Evolutionary conservation across 2,888 invertebrate species (phyloP), one percentile per base, ranked within the genome.

Genomic region (Spodoptera exigua): DNA sequence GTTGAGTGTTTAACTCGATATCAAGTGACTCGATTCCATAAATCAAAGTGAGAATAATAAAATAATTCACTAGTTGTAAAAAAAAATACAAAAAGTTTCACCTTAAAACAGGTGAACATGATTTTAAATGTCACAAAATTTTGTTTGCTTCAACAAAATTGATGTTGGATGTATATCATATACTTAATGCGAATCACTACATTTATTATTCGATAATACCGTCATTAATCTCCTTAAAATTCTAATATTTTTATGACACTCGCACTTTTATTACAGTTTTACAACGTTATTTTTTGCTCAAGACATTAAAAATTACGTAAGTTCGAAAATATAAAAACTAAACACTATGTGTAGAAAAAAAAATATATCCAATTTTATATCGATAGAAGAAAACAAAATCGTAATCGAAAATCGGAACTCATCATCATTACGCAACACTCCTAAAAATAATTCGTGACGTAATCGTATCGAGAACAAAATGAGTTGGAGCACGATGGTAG

Each of bases 401-500:
- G 27, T 27, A 27, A 49, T 44, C 57, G 27, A 12, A 43, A 21
- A 13, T 69, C 43, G 39, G 43, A 40, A 68, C 37, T 52, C 54
- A 57, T 55, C 13, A 37, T 27, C 37, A 16, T 62, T 63, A 70
- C 41, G 47, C 18, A 74, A 64, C 39, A 41, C 1, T 3, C 36
- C 54, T 52, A 63, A 68, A 64, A 64, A 68, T 74, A 73, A 47
- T 35, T 5, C 13, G 17, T 74, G 70, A 74, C 75, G 63, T 61
- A 44, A 64, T 53, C 45, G 53, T 49, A 58, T 68, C 63, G 73
- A 66, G 45, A 67, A 55, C 17, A 14, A 36, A 53, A 61, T 65
- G 79, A 75, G 55, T 66, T 66, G 43, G 65, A 48, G 47, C 55
- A 61, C 55, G 64, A 71, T 70, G 49, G 75, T 78, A 77, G 64